A percentile compares a stretch with the other conserved stretches of the same genome.
These are phyloP conservation scores for Brachypterus glaber DNA, from an alignment of 2,888 invertebrate species.

Conservation along the genomic window DNA sequence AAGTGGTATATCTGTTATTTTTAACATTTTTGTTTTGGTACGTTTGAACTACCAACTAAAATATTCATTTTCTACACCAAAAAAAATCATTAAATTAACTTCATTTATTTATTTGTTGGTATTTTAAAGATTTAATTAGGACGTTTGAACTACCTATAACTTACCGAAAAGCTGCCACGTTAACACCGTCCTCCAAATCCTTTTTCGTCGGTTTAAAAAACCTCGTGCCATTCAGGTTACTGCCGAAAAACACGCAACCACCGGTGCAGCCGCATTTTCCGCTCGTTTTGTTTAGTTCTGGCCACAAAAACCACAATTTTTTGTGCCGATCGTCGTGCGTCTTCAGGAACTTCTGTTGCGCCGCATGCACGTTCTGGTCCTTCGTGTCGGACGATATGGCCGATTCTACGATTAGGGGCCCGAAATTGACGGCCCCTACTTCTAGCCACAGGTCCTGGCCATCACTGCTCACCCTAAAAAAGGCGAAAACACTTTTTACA, in stretches of 20 bases:
- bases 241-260: slow-evolving; percentile 90
- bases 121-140: no score
- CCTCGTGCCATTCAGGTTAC: slow-evolving; percentile 76
- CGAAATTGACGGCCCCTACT: slow-evolving; percentile 81
- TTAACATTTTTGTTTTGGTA: no score
- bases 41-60: no score
- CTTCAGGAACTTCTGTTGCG: slow-evolving; percentile 73
- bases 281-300: slow-evolving; percentile 51
- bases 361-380: slow-evolving; percentile 64
- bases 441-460: slow-evolving; percentile 77
- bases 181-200: slow-evolving; percentile 73
- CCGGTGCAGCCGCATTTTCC: slow-evolving; percentile 90
- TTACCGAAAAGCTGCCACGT: slow-evolving; percentile 68
- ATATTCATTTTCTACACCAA: no score
- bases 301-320: slow-evolving; percentile 93
- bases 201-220: slow-evolving; percentile 80
- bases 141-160: slow-evolving; percentile 25
- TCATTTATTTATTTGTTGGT: no score
- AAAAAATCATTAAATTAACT: no score
- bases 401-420: slow-evolving; percentile 83
- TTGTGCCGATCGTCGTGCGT: slow-evolving; percentile 77
- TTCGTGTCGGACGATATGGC: slow-evolving; percentile 63
- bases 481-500: no score
- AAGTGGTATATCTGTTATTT: no score
- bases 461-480: slow-evolving; percentile 32